Base-by-base conservation (phyloP, 2,888 invertebrate genomes). In the Cosmopolites sordidus region DNA sequence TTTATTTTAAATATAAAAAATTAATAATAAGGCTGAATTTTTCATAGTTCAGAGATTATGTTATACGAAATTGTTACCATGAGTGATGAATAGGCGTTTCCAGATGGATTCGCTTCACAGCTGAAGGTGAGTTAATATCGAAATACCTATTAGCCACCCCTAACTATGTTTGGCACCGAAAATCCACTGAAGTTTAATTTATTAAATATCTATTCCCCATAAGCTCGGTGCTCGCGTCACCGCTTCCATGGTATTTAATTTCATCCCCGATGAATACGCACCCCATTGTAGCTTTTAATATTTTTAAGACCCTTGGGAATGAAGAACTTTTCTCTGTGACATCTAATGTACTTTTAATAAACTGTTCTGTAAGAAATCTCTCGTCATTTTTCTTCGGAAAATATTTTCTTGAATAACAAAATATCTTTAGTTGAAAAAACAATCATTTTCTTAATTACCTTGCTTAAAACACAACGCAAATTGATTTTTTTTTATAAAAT, bases 251-350 rank as follows among this genome's bases (percentile, higher is more conserved):
- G 16, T 40, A 40, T 40, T 40, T 40, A 40, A 40, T 40, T 40
- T 40, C 40, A 40, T 40, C 40, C 47, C 27, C 40, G 17, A 47
- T 47, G 16, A 47, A 47, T 39, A 47, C 22, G 16, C 50, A 39
- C 44, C 44, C 12, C 27, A 51, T 44, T 16, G 17, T 40, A 15
- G 17, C 16, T 40, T 40, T 40, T 14, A 14, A 40, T 40, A 40
- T 40, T 40, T 40, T 40, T 40, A 16, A 40, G 40, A 33, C 33
- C 33, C 33, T 33, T 33, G 33, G 33, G 33, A 33, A 33, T 33
- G 33, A 33, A 12, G 33, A 11, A 33, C 11, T 33, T 33, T 12
- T 33, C 33, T n/a, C 33, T 2, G 12, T 4, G 33, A 33, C n/a
- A 33, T 11, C 11, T 33, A 33, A 33, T 33, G 33, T 33, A 33